phyloP scores from a whole-genome alignment of 2,797 vertebrate genomes.

The Leuciscus waleckii region DNA sequence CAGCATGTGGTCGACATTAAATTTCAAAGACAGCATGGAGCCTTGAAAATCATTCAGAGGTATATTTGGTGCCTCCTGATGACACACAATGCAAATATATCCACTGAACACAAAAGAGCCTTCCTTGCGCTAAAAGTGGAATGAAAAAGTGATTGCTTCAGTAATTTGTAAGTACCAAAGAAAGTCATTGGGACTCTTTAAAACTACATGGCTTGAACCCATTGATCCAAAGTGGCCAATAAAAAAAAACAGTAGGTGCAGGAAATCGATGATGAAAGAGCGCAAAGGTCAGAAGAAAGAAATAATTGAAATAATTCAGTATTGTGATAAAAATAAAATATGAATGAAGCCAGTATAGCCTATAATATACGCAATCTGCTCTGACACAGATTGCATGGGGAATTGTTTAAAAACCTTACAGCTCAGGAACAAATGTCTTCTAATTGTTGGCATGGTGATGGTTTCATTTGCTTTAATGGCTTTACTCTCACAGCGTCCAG shows the following conservation, averaged over 20 bases:
- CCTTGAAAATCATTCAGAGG: constrained; percentile 21
- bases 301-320: constrained; percentile 34
- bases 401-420: constrained; percentile 9
- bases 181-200: constrained; percentile 25
- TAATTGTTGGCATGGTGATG: constrained; percentile 17
- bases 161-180: constrained; percentile 28
- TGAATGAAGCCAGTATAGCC: background rate
- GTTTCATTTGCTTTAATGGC: constrained; percentile 17
- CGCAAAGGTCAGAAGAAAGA: constrained; percentile 17
- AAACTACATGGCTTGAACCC: constrained; percentile 16
- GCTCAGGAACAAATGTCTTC: constrained; percentile 10
- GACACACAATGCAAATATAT: constrained; percentile 1
- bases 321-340: constrained; percentile 21
- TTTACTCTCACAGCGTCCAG: constrained; percentile 7
- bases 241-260: constrained; percentile 36
- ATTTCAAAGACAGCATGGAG: constrained; percentile 3
- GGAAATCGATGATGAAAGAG: constrained; percentile 46
- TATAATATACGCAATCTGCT: background rate
- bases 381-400: background rate
- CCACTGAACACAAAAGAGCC: background rate
- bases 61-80: constrained; percentile 24
- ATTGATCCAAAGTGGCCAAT: constrained; percentile 50
- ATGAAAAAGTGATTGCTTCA: background rate
- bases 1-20: constrained; percentile 8
- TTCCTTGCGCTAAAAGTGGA: constrained; percentile 4